Conservation (phyloP, 2,113 vertebrate genomes). For the Daboia siamensis region DNA sequence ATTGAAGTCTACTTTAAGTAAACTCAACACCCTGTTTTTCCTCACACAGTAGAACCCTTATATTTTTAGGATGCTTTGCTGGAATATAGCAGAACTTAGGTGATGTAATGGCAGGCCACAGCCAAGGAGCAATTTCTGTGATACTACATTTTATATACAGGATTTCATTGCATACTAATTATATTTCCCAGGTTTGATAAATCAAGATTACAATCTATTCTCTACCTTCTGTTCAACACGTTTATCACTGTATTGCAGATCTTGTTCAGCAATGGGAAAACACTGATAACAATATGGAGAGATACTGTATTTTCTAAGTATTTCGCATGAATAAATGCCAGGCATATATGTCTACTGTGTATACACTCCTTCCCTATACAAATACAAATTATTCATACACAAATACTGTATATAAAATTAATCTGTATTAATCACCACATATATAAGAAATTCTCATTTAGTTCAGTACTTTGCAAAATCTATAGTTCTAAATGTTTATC, state of each 20-base stretch:
- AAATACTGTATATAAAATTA: background rate
- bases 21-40: background rate
- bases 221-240: background rate
- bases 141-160: background rate
- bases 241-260: background rate
- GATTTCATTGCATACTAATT: background rate
- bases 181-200: background rate
- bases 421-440: background rate
- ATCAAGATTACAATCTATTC: background rate
- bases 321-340: background rate
- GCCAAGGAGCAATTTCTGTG: background rate
- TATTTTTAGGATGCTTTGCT: background rate
- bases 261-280: background rate
- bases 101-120: background rate
- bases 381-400: background rate
- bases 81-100: background rate
- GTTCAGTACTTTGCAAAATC: background rate
- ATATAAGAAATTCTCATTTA: background rate
- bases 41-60: background rate
- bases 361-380: background rate
- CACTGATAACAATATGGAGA: background rate
- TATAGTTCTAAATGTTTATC: background rate
- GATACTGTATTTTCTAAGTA: background rate
- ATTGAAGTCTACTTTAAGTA: background rate
- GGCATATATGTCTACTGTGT: background rate